These are phyloP conservation scores for Neolamprologus hecqui DNA, from an alignment of 2,113 vertebrate species.

Conservation along the genomic window DNA sequence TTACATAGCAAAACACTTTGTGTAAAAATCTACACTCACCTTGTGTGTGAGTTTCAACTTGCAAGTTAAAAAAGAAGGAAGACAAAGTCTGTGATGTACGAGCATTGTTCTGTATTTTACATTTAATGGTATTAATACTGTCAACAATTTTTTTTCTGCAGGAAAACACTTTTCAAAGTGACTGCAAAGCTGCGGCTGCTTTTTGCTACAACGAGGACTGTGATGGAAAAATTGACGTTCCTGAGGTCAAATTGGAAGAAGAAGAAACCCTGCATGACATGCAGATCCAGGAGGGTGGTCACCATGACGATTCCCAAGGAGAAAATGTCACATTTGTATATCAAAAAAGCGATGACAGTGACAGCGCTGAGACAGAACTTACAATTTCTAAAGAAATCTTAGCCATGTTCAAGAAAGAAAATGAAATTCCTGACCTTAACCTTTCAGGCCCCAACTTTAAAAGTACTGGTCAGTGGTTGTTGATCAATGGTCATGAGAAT, in stretches of 20 bases:
- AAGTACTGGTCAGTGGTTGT: background rate
- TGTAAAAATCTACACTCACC: background rate
- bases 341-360: background rate
- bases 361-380: background rate
- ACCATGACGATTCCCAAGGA: background rate
- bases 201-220: background rate
- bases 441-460: accelerated
- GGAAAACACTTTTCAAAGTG: background rate
- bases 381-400: background rate
- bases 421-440: background rate
- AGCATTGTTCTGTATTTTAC: background rate
- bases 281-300: background rate
- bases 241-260: accelerated
- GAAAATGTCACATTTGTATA: background rate
- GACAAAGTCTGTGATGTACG: accelerated
- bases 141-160: background rate
- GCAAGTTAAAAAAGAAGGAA: background rate
- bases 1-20: accelerated
- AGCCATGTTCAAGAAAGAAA: background rate
- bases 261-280: background rate
- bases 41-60: background rate
- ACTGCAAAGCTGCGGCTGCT: background rate
- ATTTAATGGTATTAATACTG: accelerated
- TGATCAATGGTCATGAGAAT: background rate
- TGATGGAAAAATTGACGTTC: background rate